Conservation (phyloP, 64 coral and sea anemone genomes). For the Stylophora pistillata region DNA sequence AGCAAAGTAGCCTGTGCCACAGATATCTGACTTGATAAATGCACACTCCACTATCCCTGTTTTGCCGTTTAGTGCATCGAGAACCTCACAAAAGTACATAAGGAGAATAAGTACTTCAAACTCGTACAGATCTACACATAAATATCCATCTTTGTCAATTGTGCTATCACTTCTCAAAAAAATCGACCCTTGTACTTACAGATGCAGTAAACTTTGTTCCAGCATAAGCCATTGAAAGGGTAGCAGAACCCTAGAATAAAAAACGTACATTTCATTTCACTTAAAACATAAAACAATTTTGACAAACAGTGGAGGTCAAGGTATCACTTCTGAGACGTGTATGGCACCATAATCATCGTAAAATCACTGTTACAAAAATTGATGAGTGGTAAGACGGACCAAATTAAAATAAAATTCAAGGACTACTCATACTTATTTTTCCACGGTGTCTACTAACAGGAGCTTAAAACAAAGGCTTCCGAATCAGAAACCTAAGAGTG, state of each 20-base stretch:
- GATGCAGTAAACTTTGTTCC: slow-evolving; percentile 85
- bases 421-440: too few relatives aligned
- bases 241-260: slow-evolving; percentile 84
- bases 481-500: neutral
- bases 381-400: too few relatives aligned
- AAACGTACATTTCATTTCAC: neutral
- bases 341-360: too few relatives aligned
- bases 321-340: too few relatives aligned
- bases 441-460: too few relatives aligned
- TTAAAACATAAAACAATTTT: neutral
- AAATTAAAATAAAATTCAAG: too few relatives aligned
- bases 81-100: slow-evolving; percentile 58
- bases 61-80: slow-evolving; percentile 80
- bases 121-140: too few relatives aligned
- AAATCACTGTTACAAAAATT: too few relatives aligned
- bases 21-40: slow-evolving; percentile 87
- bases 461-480: too few relatives aligned
- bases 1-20: slow-evolving; percentile 85
- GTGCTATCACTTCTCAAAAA: too few relatives aligned
- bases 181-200: slow-evolving; percentile 49
- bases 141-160: too few relatives aligned
- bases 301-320: too few relatives aligned
- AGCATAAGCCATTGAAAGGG: slow-evolving; percentile 97
- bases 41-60: slow-evolving; percentile 84
- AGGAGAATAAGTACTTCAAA: neutral